Percentiles rank a stretch among this genome's conserved stretches.
These are phyloP conservation scores for Sciurus niger DNA, from an alignment of 2,113 vertebrate species.

Conservation along the genomic window DNA sequence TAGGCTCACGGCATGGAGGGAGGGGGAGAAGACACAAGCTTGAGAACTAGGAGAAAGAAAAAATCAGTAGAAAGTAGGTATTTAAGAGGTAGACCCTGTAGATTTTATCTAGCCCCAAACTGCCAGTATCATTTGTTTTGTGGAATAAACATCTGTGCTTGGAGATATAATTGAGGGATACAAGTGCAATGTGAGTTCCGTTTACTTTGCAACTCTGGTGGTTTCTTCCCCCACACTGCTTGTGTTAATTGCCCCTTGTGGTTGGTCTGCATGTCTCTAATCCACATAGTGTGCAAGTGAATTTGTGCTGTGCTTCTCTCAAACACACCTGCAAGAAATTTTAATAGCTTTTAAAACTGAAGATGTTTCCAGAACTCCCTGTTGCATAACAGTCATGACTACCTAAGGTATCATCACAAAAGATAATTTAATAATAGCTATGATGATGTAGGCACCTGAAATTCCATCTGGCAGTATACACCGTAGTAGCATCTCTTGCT, in stretches of 20 bases:
- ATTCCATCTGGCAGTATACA: constrained; percentile 72
- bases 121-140: constrained; percentile 87
- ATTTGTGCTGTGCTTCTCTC: constrained; percentile 86
- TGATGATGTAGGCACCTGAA: constrained; percentile 82
- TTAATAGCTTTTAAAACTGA: constrained; percentile 84
- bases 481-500: background rate
- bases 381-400: constrained; percentile 83
- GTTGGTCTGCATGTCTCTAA: constrained; percentile 80
- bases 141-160: constrained; percentile 88
- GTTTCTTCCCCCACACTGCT: constrained; percentile 82
- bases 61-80: constrained; percentile 59
- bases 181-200: constrained; percentile 83
- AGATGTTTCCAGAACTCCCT: constrained; percentile 84
- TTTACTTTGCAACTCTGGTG: constrained; percentile 86
- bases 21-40: background rate
- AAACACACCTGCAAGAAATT: constrained; percentile 89
- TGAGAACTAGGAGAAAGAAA: constrained; percentile 32
- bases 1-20: background rate
- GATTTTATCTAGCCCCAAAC: constrained; percentile 86
- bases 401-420: constrained; percentile 86
- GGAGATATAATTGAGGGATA: constrained; percentile 84
- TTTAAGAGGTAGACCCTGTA: constrained; percentile 74
- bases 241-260: constrained; percentile 86
- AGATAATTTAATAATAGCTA: constrained; percentile 86
- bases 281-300: constrained; percentile 80